Percentiles rank a stretch among this genome's conserved stretches.
phyloP scores from a whole-genome alignment of 2,113 vertebrate genomes.

The Heloderma charlesbogerti region DNA sequence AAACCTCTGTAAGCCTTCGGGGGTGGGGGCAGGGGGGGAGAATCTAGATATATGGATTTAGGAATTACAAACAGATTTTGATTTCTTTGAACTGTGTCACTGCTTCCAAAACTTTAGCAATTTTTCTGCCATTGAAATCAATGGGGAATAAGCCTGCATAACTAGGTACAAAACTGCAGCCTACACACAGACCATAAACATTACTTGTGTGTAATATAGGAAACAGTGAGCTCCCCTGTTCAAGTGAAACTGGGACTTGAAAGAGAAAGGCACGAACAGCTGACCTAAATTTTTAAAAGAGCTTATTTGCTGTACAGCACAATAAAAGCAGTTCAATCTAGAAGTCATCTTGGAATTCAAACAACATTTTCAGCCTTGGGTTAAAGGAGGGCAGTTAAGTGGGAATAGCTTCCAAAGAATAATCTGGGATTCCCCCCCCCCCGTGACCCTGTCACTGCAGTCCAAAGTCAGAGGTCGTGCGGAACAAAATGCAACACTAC shows the following conservation, averaged over 20 bases:
- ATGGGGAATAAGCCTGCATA: background rate
- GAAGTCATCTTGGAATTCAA: slow-evolving; percentile 3
- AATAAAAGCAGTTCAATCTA: background rate
- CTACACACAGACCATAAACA: too few species aligned
- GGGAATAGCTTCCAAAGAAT: slow-evolving; percentile 20
- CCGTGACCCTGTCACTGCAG: slow-evolving; percentile 24
- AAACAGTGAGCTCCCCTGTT: background rate
- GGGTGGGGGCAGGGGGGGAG: too few species aligned
- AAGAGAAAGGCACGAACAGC: background rate
- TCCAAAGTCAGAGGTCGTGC: background rate
- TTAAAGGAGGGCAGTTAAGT: background rate
- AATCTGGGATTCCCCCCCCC: background rate
- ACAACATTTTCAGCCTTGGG: background rate
- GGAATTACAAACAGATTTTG: background rate
- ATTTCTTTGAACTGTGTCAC: background rate
- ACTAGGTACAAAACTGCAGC: background rate
- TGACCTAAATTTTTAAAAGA: background rate
- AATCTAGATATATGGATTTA: background rate
- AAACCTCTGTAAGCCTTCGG: background rate
- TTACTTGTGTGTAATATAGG: background rate
- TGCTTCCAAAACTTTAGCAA: background rate
- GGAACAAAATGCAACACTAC: background rate
- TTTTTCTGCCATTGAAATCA: background rate
- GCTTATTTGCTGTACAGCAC: background rate
- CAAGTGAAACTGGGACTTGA: background rate